Base-by-base conservation (phyloP, 1,140 invertebrate genomes). In the Cherax quadricarinatus region DNA sequence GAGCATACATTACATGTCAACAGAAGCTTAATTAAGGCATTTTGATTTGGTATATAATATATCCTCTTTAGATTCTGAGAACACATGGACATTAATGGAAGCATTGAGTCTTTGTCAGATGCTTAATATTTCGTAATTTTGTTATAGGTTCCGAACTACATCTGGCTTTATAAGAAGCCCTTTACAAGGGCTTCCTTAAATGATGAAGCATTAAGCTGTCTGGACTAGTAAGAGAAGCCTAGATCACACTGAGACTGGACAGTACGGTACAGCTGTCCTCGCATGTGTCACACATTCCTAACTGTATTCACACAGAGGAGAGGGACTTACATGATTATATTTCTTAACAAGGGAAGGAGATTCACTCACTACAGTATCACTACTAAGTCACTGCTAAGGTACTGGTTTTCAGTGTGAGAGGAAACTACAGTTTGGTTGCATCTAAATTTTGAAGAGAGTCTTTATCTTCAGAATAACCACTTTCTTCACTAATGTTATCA, bases 401-500 rank as follows among this genome's bases (percentile, higher is more conserved):
- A 70, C 41, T n/a, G n/a, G 49, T 9, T 75, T 86, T 70, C 41
- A 49, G 12, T 51, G 12, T 12, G 30, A 73, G 62, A 86, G 49
- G 62, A 18, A 48, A 73, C 66, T 86, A 86, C 48, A 86, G 85
- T 86, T 86, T 86, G 62, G 85, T 86, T 51, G 85, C 85, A 53
- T 86, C 75, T 18, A 88, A 49, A 62, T 91, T 91, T 51, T 89
- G 88, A 30, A 91, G 57, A 14, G 83, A 91, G 41, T 93, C 93
- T 75, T 94, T 92, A 83, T 92, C 89, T 66, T 90, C 93, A 41
- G 93, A 89, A 41, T 92, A 93, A 12, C 90, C 88, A 88, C 91
- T 94, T 66, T 93, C 93, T 57, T 93, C 93, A 86, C 90, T 93
- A n/a, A 92, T 93, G 80, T 94, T 94, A 84, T 93, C 90, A 53